Percentiles rank a stretch among this genome's conserved stretches.
These are phyloP conservation scores for Siniperca obscura DNA, from an alignment of 2,797 vertebrate species.

Conservation along the genomic window DNA sequence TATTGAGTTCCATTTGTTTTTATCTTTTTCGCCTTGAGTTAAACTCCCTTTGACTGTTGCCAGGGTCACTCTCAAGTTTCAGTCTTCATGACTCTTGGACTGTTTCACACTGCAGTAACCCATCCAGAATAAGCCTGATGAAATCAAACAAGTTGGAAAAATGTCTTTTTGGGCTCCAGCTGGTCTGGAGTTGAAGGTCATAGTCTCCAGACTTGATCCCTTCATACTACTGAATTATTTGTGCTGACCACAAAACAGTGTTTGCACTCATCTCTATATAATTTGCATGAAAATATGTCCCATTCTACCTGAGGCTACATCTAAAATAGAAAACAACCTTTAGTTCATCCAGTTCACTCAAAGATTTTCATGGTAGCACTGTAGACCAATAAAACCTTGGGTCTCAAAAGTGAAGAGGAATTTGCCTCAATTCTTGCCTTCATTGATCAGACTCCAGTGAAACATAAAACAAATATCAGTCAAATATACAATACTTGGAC, in stretches of 20 bases:
- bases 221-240: not conserved
- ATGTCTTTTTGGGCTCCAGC: not conserved
- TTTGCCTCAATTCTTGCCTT: too few species aligned
- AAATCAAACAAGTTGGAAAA: not conserved
- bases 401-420: not conserved
- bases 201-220: not conserved
- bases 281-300: not conserved
- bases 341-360: not conserved
- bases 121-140: conserved; percentile 2
- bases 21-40: not conserved
- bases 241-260: not conserved
- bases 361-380: not conserved
- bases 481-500: not conserved
- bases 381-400: not conserved
- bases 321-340: not conserved
- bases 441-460: not conserved
- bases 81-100: conserved; percentile 15
- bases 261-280: not conserved
- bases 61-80: conserved; percentile 12
- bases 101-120: not conserved
- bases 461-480: not conserved
- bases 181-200: conserved; percentile 11
- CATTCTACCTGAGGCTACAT: not conserved
- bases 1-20: not conserved
- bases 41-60: conserved; percentile 11